Conservation (phyloP, 2,888 invertebrate species). For the Anarsia innoxiella region DNA sequence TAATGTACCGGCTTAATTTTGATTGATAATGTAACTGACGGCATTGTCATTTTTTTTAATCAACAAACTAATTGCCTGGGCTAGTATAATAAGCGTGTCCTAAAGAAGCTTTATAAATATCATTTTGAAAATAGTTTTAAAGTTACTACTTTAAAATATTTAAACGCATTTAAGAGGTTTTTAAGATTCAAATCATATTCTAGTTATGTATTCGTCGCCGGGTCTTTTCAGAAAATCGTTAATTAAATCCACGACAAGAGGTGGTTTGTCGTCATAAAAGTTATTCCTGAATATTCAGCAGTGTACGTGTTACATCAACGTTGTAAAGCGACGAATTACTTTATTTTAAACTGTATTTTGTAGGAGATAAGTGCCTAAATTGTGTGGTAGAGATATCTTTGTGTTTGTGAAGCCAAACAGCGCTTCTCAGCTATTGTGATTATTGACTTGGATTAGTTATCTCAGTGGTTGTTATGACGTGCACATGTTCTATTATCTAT, state of each 20-base stretch:
- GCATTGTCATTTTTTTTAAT: too few species aligned
- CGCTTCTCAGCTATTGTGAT: constrained; percentile 31
- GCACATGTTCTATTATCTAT: constrained; percentile 31
- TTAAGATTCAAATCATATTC: constrained; percentile 24
- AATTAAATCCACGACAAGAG: constrained; percentile 52
- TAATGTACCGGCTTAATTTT: too few species aligned
- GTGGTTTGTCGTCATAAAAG: constrained; percentile 53
- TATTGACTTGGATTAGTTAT: constrained; percentile 45
- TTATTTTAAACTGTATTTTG: constrained; percentile 21
- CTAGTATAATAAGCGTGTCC: too few species aligned
- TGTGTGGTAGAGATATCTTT: constrained; percentile 9
- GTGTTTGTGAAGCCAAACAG: constrained; percentile 27
- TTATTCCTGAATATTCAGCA: constrained; percentile 37
- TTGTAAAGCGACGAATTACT: constrained; percentile 7
- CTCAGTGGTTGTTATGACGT: constrained; percentile 31
- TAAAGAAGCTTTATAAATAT: too few species aligned
- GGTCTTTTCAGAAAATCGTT: constrained; percentile 42
- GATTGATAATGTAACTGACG: too few species aligned
- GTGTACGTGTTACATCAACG: constrained; percentile 22
- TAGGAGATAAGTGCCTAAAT: constrained; percentile 21
- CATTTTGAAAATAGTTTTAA: too few species aligned
- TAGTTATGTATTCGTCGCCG: constrained; percentile 29
- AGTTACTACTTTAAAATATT: too few species aligned
- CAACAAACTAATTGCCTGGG: too few species aligned
- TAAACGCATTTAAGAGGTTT: constrained; percentile 11